A percentile compares a stretch with the other conserved stretches of the same genome.
Evolutionary conservation across 2,888 invertebrate species (phyloP).

Genomic region (Mechanitis mazaeus): DNA sequence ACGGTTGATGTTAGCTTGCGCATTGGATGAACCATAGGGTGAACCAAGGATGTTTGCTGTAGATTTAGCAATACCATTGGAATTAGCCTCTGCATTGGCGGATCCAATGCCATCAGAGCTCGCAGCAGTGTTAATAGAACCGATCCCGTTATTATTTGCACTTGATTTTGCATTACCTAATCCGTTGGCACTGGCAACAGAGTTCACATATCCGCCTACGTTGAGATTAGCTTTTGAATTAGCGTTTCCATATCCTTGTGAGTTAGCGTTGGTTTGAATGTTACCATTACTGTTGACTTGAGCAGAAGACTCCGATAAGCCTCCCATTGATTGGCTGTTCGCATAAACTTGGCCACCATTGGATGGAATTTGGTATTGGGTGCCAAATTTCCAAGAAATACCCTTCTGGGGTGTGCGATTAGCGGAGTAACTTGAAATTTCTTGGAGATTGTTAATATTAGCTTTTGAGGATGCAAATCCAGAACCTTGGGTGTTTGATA

Average conservation of each 20-base stretch:
- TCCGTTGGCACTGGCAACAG: conserved; percentile 38
- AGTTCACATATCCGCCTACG: conserved; percentile 40
- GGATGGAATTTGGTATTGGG: conserved; percentile 48
- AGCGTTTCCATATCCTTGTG: conserved; percentile 41
- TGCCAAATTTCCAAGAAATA: conserved; percentile 63
- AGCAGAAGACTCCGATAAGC: conserved; percentile 35
- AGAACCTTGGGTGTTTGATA: conserved; percentile 47
- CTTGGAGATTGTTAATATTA: conserved; percentile 41
- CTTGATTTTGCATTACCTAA: conserved; percentile 33
- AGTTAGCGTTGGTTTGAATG: conserved; percentile 41
- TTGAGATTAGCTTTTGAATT: conserved; percentile 46
- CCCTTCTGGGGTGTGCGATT: conserved; percentile 41
- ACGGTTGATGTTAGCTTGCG: conserved; percentile 29
- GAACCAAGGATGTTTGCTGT: conserved; percentile 31
- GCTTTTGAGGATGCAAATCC: conserved; percentile 51
- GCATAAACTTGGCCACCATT: conserved; percentile 37
- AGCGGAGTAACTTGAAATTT: conserved; percentile 44
- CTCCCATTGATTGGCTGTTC: conserved; percentile 35
- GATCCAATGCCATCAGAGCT: conserved; percentile 10
- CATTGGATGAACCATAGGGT: conserved; percentile 24
- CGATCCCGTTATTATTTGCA: conserved; percentile 34
- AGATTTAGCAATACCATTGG: conserved; percentile 30
- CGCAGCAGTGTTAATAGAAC: conserved; percentile 28
- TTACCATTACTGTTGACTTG: conserved; percentile 37
- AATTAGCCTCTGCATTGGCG: conserved; percentile 20